Evolutionary conservation across 1,140 invertebrate genomes (phyloP), one percentile per base, ranked within the genome.

Genomic region (Aporrectodea caliginosa): DNA sequence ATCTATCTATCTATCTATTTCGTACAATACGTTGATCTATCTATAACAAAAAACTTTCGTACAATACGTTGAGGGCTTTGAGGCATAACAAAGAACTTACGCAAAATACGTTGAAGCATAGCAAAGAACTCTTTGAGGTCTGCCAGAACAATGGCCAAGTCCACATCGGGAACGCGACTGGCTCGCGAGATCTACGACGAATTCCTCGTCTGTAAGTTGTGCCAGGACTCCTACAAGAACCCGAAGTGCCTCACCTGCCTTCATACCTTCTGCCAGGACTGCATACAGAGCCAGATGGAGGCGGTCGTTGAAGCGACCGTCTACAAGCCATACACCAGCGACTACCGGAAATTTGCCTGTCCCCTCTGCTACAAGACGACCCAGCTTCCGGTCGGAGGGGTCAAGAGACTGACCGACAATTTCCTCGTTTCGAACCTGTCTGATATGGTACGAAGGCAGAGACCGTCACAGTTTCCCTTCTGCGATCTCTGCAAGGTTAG

Each of bases 241-340:
- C 95, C 95, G 70, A 92, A 95, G 82, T 92, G 97, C 69, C 90
- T 98, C 81, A 92, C 92, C 81, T 98, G 96, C 88, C 91, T 98
- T 83, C 95, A 97, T 90, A 94, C 94, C 1, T 97, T 96, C 89
- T 97, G 95, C 89, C 93, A 95, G 88, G 90, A 92, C 72, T 98
- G 95, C 85, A 74, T 89, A 43, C 85, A 88, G 75, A 87, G 85
- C 79, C 87, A 88, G 73, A 85, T 86, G 14, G 83, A 85, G 83
- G 85, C 86, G 16, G 85, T 86, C n/a, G 84, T 85, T 82, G 85
- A 85, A 16, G 86, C 87, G 78, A 85, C 85, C 71, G 85, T 84
- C 27, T 87, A 88, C 83, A 88, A 88, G 82, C 88, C 88, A 80
- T 88, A 89, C 81, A 88, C 84, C 81, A 87, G 84, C 82, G 87